Conservation (phyloP, 2,113 vertebrate genomes). For the Nesoenas mayeri region DNA sequence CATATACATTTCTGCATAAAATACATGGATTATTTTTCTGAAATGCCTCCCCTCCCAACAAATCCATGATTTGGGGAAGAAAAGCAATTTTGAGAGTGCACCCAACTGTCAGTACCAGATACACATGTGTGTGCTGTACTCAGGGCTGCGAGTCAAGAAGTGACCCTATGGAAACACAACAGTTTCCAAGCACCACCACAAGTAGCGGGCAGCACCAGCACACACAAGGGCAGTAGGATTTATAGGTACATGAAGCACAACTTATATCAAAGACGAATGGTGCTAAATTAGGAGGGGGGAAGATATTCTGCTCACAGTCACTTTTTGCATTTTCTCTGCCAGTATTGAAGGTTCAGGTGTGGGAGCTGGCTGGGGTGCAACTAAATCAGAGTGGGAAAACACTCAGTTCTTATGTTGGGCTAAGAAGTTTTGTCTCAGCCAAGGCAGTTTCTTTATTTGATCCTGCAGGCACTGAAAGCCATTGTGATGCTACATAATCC, state of each 20-base stretch:
- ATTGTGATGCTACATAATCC: background rate
- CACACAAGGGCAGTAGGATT: background rate
- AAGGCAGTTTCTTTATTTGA: background rate
- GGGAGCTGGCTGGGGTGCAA: background rate
- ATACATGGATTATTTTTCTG: background rate
- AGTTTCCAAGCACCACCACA: background rate
- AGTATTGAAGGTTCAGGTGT: background rate
- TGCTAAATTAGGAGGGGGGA: background rate
- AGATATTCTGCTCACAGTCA: background rate
- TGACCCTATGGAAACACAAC: background rate
- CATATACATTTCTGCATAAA: background rate
- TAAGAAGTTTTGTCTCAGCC: background rate
- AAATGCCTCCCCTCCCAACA: background rate
- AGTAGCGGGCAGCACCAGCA: background rate
- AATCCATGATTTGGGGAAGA: background rate
- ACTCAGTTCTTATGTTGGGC: background rate
- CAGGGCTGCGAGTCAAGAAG: background rate
- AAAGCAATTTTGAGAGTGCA: background rate
- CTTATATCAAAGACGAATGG: background rate
- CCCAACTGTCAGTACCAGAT: background rate
- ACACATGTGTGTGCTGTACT: rapidly evolving
- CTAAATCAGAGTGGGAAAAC: background rate
- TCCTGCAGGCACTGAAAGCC: background rate
- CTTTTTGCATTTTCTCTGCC: background rate
- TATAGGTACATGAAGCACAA: background rate